Base-by-base conservation (phyloP, 2,113 vertebrate species). In the Myiagra hebetior region DNA sequence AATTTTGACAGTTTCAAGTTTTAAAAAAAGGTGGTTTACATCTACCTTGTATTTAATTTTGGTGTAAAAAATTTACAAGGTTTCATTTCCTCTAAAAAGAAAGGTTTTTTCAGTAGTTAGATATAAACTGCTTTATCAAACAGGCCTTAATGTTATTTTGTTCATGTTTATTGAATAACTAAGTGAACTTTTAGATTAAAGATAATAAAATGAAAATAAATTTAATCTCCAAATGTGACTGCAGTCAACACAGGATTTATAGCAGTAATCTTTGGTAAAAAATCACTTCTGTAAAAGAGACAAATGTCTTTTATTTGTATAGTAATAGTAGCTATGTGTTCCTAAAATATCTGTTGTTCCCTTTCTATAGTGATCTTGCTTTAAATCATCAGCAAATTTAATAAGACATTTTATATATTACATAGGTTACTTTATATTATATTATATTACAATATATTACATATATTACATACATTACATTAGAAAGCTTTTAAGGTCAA, bases 91-190 rank as follows among this genome's bases (percentile, higher is more conserved):
- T 37, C 14, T 8, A 9, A 60, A 77, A 80, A 64, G 21, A 42
- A 9, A 3, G 0, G 1, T 0, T 65, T 74, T 73, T 41, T n/a
- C 1, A 8, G 21, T 30, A 46, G 3, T 37, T 74, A 35, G 12
- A 16, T 19, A 23, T 47, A 62, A 74, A 75, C 33, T 82, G 4
- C 5, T 53, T 56, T 89, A 75, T 78, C 8, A 47, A 68, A 28
- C 15, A 70, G 5, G 8, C 41, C 5, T 41, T 50, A 35, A 9
- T 57, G 4, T 2, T 78, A 12, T 72, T 85, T 41, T 56, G 7
- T 50, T 83, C 7, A 33, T 31, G 14, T 41, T 91, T 81, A 62
- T 22, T 70, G 28, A 74, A 68, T 18, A 9, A 63, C 12, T 39
- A 57, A 35, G 35, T 27, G 52, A 10, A 46, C 7, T 90, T 78